Conservation (phyloP, 2,888 invertebrate species). For the Hemaris fuciformis region DNA sequence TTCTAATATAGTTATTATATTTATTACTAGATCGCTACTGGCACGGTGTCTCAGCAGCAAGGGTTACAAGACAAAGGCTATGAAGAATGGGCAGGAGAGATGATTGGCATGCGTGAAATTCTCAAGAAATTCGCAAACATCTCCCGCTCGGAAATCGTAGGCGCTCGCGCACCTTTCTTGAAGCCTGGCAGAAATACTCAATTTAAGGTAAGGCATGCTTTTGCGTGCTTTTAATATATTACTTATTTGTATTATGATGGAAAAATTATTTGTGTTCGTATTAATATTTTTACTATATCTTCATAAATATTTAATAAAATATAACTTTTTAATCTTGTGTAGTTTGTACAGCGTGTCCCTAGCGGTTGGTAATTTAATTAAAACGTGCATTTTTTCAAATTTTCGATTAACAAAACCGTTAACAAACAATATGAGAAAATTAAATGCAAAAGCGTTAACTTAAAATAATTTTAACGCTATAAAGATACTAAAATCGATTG, state of each 20-base stretch:
- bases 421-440: no score
- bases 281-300: no score
- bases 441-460: no score
- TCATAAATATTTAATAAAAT: background rate
- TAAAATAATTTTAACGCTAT: no score
- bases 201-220: slow-evolving; percentile 84
- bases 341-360: background rate
- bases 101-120: slow-evolving; percentile 96
- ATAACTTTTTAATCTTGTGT: background rate
- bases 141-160: slow-evolving; percentile 90
- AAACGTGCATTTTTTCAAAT: background rate
- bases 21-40: slow-evolving; percentile 75
- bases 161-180: slow-evolving; percentile 93
- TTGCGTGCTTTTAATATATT: no score
- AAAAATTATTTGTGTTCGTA: no score
- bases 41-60: slow-evolving; percentile 86
- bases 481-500: no score
- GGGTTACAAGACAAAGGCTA: slow-evolving; percentile 94
- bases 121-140: slow-evolving; percentile 91
- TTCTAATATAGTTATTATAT: slow-evolving; percentile 15
- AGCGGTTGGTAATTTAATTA: background rate
- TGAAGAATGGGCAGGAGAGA: slow-evolving; percentile 96
- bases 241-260: no score
- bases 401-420: background rate
- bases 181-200: slow-evolving; percentile 97